phyloP scores from a whole-genome alignment of 2,888 invertebrate genomes.

The Pachydiplax longipennis region DNA sequence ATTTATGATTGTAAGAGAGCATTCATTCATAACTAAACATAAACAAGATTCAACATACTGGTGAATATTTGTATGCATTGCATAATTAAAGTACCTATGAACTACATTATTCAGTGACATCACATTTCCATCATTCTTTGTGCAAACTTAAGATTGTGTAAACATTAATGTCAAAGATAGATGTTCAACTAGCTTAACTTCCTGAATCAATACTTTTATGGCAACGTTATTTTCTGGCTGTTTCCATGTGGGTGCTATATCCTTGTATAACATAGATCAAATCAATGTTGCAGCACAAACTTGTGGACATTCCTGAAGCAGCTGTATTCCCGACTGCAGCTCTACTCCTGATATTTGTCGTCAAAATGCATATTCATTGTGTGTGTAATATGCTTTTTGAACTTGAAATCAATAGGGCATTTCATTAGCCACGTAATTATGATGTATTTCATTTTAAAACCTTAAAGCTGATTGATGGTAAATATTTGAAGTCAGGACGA shows the following conservation, averaged over 20 bases:
- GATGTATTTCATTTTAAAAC: not conserved
- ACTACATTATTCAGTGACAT: not conserved
- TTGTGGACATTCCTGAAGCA: not conserved
- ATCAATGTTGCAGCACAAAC: not conserved
- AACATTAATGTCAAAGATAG: not conserved
- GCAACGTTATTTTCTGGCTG: not conserved
- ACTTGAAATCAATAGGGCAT: not conserved
- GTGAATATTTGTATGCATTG: not conserved
- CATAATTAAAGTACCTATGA: not conserved
- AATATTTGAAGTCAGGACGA: not conserved
- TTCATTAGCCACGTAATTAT: not conserved
- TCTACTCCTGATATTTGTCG: not conserved
- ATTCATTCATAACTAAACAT: not conserved
- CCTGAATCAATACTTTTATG: not conserved
- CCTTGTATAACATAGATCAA: not conserved
- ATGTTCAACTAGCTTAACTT: not conserved
- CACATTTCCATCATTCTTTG: not conserved
- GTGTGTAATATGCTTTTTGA: not conserved
- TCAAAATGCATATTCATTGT: not conserved
- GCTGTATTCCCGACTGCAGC: not conserved
- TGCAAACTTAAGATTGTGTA: not conserved
- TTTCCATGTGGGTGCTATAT: not conserved
- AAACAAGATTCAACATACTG: not conserved
- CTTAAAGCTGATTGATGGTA: not conserved
- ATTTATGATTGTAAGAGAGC: not conserved